Percentiles rank a stretch among this genome's conserved stretches.
phyloP scores from a whole-genome alignment of 1,140 invertebrate genomes.

The Trinorchestia longiramus region DNA sequence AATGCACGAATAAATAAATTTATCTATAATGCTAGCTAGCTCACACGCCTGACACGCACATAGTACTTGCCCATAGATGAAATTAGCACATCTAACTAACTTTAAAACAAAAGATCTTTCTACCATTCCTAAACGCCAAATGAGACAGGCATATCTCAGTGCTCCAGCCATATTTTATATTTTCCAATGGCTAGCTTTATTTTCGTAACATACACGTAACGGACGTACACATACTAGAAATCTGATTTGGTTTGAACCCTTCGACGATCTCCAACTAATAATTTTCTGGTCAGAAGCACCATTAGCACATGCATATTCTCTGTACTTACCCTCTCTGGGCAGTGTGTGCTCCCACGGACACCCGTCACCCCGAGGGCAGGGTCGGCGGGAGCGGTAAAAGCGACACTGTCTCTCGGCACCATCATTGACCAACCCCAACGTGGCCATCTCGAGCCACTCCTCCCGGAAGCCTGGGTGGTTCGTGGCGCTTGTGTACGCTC shows the following conservation, averaged over 20 bases:
- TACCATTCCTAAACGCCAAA: too few species aligned
- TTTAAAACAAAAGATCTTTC: too few species aligned
- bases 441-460: not conserved
- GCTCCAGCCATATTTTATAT: too few species aligned
- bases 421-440: not conserved
- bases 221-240: not conserved
- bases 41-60: too few species aligned
- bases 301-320: not conserved
- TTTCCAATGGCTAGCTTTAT: too few species aligned
- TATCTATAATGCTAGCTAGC: too few species aligned
- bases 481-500: not conserved
- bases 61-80: too few species aligned
- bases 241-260: not conserved
- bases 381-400: conserved; percentile 4
- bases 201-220: not conserved
- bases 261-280: not conserved
- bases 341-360: conserved; percentile 5
- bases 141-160: too few species aligned
- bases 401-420: conserved; percentile 3
- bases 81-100: too few species aligned
- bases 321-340: conserved; percentile 2
- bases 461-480: conserved; percentile 25
- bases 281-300: not conserved
- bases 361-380: not conserved
- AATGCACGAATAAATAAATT: too few species aligned